Percentiles rank a stretch among this genome's conserved stretches.
Conservation (phyloP, 2,113 vertebrate genomes). For the Globicephala melas region DNA sequence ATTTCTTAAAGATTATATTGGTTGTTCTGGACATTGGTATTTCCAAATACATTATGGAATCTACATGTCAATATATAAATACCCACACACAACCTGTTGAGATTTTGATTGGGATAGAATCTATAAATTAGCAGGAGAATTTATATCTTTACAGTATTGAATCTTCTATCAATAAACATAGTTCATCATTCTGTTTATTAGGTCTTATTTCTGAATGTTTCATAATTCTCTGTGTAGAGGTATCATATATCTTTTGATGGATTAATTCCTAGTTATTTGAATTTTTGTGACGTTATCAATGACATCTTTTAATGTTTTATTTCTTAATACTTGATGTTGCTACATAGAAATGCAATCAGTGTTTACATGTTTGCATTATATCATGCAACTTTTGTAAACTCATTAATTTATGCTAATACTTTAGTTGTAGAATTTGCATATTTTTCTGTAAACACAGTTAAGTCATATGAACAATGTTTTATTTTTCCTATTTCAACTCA, state of each 20-base stretch:
- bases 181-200: neutral
- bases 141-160: neutral
- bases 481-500: neutral
- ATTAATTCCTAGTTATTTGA: neutral
- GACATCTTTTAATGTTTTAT: neutral
- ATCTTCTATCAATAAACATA: neutral
- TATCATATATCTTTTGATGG: neutral
- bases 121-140: neutral
- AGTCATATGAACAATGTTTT: neutral
- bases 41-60: neutral
- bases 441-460: slow-evolving; percentile 15
- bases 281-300: neutral
- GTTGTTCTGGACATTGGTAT: neutral
- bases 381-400: neutral
- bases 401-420: neutral
- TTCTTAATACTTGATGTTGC: neutral
- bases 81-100: neutral
- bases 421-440: neutral
- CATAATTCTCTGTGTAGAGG: neutral
- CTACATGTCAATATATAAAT: neutral
- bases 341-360: neutral
- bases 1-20: neutral
- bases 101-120: neutral
- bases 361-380: neutral
- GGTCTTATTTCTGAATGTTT: neutral